Base-by-base conservation (phyloP, 2,888 invertebrate genomes). In the Adela reaumurella region DNA sequence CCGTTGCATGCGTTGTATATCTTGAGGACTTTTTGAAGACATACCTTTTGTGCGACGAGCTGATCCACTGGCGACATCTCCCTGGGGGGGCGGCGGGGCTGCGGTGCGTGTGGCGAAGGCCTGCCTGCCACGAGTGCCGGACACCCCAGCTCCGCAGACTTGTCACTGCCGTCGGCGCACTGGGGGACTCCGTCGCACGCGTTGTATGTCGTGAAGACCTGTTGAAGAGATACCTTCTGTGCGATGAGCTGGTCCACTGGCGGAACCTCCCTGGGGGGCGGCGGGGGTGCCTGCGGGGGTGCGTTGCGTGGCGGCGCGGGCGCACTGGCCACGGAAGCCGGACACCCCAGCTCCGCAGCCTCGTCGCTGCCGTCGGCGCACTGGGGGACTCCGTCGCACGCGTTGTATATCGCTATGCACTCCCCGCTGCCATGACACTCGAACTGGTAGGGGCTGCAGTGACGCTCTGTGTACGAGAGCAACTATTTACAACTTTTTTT, bases 1-100 rank as follows among this genome's bases (percentile, higher is more conserved):
- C 94, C 94, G 70, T 96, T 94, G 63, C 96, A 97, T 8, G 92
- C 94, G 71, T 97, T 96, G n/a, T n/a, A n/a, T n/a, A n/a, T n/a
- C n/a, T n/a, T n/a, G n/a, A n/a, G n/a, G n/a, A n/a, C n/a, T n/a
- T n/a, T n/a, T n/a, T n/a, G n/a, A n/a, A n/a, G n/a, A n/a, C n/a
- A n/a, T n/a, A n/a, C n/a, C n/a, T n/a, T n/a, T n/a, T n/a, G n/a
- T n/a, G n/a, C n/a, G n/a, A n/a, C n/a, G n/a, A n/a, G n/a, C n/a
- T n/a, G n/a, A n/a, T n/a, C n/a, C n/a, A n/a, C n/a, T n/a, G n/a
- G n/a, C n/a, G n/a, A n/a, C n/a, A n/a, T n/a, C n/a, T n/a, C n/a
- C n/a, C n/a, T n/a, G n/a, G n/a, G n/a, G n/a, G n/a, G n/a, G n/a
- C n/a, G n/a, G 3, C 49, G 50, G 45, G 35, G 8, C 24, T 24